Evolutionary conservation across 2,113 vertebrate species (phyloP), one percentile per base, ranked within the genome.

Genomic region (Leucoraja erinaceus): DNA sequence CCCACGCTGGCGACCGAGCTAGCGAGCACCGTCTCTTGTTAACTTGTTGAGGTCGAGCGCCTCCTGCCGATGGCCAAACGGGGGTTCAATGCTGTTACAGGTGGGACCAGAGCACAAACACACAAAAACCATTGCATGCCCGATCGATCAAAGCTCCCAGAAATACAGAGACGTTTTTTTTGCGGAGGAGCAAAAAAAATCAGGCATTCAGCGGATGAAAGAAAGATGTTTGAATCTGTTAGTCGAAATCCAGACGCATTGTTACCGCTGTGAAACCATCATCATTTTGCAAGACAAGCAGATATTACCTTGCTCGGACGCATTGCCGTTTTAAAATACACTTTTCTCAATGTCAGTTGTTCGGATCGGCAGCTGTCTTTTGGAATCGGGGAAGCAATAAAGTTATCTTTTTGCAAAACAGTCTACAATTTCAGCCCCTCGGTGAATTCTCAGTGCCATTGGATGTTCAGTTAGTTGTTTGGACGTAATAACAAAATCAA

Each of bases 151-250:
- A 88, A 88, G 83, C 28, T 63, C 31, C 28, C 3, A 61, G 83
- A 28, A 86, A 86, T 61, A 86, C 56, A 63, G 56, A 7, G 83
- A n/a, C 25, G 83, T 31, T 61, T 86, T 47, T 6, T 16, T 18
- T 10, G 5, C 16, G 16, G 14, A 31, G 76, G 31, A 31, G 31
- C 31, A 18, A 8, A 66, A 72, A 72, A 14, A 66, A 14, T 10
- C 8, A 66, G 63, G 22, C 70, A 68, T 68, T 68, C 70, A 20
- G 78, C 18, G 79, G 22, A 59, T 22, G 54, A 83, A 54, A 61
- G 56, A 86, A 61, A 86, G 81, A 86, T n/a, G 81, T 86, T 86
- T 86, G 28, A 61, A 61, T 86, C 81, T 86, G 56, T 56, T 59
- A 25, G 9, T 88, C 31, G 59, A 61, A 63, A 31, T 83, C 78